phyloP scores from a whole-genome alignment of 2,113 vertebrate species.

The Miniopterus natalensis region DNA sequence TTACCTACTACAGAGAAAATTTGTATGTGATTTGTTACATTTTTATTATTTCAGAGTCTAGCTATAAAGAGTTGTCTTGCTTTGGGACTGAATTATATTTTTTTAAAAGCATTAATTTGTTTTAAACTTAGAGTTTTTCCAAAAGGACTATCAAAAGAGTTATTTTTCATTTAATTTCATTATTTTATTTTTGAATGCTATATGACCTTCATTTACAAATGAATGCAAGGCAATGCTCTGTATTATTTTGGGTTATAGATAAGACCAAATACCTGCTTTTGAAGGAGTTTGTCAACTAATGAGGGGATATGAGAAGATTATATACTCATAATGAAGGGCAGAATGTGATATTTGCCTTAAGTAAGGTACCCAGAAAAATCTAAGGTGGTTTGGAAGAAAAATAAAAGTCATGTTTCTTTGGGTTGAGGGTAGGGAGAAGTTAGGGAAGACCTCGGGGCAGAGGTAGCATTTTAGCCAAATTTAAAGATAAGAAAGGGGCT shows the following conservation, averaged over 20 bases:
- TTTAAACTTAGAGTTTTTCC: slow-evolving; percentile 55
- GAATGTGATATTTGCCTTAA: slow-evolving; percentile 27
- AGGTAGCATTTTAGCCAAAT: neutral
- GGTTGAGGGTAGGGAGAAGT: neutral
- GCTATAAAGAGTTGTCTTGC: slow-evolving; percentile 13
- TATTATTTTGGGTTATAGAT: slow-evolving; percentile 13
- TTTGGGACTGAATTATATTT: slow-evolving; percentile 1
- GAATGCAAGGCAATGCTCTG: neutral
- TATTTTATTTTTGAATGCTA: slow-evolving; percentile 54
- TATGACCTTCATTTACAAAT: neutral
- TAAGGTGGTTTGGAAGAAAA: neutral
- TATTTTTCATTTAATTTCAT: slow-evolving; percentile 40
- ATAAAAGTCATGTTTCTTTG: neutral
- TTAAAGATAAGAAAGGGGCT: neutral
- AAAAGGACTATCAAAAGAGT: slow-evolving; percentile 1
- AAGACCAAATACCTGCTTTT: slow-evolving; percentile 31
- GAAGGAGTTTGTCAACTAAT: slow-evolving; percentile 27
- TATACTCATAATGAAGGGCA: neutral
- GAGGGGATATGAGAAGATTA: slow-evolving; percentile 5
- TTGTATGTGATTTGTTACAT: slow-evolving; percentile 90
- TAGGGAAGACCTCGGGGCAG: neutral
- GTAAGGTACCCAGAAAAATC: neutral
- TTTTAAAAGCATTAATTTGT: neutral
- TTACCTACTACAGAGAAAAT: slow-evolving; percentile 99
- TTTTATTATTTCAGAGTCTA: slow-evolving; percentile 34